These are phyloP conservation scores for Daboia siamensis DNA, from an alignment of 2,113 vertebrate genomes.

Conservation along the genomic window DNA sequence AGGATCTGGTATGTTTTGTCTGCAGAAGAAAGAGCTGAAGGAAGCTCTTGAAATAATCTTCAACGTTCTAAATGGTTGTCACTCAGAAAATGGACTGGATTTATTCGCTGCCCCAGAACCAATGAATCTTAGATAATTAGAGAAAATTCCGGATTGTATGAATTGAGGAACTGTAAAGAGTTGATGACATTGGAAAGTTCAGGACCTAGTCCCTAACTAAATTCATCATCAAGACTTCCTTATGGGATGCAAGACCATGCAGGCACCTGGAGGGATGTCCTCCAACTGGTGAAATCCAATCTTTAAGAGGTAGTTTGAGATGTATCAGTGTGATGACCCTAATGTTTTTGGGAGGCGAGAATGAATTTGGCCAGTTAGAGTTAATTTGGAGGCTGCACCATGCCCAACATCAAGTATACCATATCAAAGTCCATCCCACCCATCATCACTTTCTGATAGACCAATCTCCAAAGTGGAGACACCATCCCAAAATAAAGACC, in stretches of 20 bases:
- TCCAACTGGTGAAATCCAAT: background rate
- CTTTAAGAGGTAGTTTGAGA: background rate
- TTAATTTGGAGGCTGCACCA: too few species aligned
- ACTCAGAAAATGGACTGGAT: background rate
- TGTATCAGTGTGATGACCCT: too few species aligned
- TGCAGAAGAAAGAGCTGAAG: background rate
- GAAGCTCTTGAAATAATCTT: background rate
- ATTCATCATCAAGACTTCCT: background rate
- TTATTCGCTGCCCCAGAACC: background rate
- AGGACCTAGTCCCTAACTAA: background rate
- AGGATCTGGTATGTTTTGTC: background rate
- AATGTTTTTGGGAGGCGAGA: too few species aligned
- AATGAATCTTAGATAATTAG: background rate
- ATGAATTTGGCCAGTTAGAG: too few species aligned
- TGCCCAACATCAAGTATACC: too few species aligned
- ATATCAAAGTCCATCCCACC: too few species aligned
- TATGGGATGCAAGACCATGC: background rate
- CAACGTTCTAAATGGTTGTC: background rate
- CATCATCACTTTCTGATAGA: too few species aligned
- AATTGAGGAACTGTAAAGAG: background rate
- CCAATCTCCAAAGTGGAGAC: too few species aligned
- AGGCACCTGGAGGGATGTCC: background rate
- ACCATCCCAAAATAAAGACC: too few species aligned
- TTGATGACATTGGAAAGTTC: background rate
- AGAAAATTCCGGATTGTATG: background rate